Evolutionary conservation across 2,888 invertebrate species (phyloP).

Genomic region (Perithous albicinctus): DNA sequence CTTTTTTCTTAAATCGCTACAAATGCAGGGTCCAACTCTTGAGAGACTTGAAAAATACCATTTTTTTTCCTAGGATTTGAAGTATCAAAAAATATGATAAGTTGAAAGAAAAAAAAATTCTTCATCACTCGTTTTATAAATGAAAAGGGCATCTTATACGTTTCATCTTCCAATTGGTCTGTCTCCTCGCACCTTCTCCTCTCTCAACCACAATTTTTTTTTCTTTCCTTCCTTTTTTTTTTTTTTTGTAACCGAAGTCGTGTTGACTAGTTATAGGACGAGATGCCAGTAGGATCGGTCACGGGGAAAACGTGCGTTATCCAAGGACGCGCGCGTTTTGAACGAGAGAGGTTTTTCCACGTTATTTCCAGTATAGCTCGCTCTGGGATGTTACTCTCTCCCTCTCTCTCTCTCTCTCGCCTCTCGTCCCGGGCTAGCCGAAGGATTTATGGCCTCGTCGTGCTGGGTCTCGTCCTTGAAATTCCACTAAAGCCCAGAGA

Average conservation of each 20-base stretch:
- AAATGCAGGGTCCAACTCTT: no score
- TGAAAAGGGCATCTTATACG: constrained; percentile 41
- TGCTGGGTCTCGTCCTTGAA: constrained; percentile 70
- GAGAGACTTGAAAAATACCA: no score
- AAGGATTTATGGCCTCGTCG: constrained; percentile 72
- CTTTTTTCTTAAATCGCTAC: no score
- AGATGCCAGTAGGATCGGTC: constrained; percentile 37
- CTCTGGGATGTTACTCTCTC: constrained; percentile 44
- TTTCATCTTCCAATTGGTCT: constrained; percentile 43
- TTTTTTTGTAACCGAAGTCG: constrained; percentile 19
- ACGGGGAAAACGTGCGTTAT: constrained; percentile 67
- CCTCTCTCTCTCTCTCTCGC: no score
- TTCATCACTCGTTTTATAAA: no score
- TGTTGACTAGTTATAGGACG: constrained; percentile 26
- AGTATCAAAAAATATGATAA: no score
- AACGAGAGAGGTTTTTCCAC: constrained; percentile 68
- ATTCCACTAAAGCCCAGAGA: constrained; percentile 69
- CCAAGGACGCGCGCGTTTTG: constrained; percentile 60
- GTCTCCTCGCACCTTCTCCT: constrained; percentile 45
- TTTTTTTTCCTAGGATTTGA: no score
- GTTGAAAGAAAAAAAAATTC: no score
- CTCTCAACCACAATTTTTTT: constrained; percentile 10
- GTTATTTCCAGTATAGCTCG: constrained; percentile 25
- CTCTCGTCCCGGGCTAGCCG: constrained; percentile 62
- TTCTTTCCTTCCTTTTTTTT: constrained; percentile 22